Base-by-base conservation (phyloP, 1,140 invertebrate genomes). In the Drosophila simulans region DNA sequence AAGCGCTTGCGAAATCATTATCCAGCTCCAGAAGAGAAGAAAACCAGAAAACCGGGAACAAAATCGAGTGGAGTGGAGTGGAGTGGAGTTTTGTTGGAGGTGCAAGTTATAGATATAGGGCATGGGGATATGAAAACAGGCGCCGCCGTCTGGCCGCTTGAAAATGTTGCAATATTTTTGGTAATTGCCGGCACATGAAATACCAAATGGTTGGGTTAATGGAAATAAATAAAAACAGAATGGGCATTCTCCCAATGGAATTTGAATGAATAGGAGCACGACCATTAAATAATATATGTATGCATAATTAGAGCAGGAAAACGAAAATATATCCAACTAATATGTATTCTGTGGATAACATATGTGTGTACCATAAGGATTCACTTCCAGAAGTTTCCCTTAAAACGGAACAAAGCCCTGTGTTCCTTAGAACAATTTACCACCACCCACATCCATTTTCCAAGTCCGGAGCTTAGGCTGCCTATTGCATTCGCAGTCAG, bases 1-100 rank as follows among this genome's bases (percentile, higher is more conserved):
- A 49, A 49, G 37, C 20, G 57, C 42, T 77, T 77, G 78, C 78
- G 72, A 77, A 77, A 75, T 75, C 68, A 37, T 37, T 37, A 46
- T 25, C 48, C n/a, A 25, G 37, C 42, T 39, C 52, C 51, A 31
- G 31, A 7, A 1, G 10, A 8, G 7, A 8, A 8, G 31, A 8
- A 31, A 31, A 31, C 31, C 31, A 31, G 31, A 31, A 31, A 31
- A 31, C 8, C 8, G 3, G 58, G 66, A 56, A 27, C 46, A 69
- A 56, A 56, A 56, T 68, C 48, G 4, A 37, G 37, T 34, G 39
- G 11, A 34, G 15, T 43, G 13, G n/a, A n/a, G 40, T 17, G 31
- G 31, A 10, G 7, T 31, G 31, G 31, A 31, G 31, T 31, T 31
- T 31, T 2, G 31, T 17, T 17, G 7, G 4, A 37, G 37, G 27